Conservation (phyloP, 2,113 vertebrate genomes). For the Microcebus murinus region DNA sequence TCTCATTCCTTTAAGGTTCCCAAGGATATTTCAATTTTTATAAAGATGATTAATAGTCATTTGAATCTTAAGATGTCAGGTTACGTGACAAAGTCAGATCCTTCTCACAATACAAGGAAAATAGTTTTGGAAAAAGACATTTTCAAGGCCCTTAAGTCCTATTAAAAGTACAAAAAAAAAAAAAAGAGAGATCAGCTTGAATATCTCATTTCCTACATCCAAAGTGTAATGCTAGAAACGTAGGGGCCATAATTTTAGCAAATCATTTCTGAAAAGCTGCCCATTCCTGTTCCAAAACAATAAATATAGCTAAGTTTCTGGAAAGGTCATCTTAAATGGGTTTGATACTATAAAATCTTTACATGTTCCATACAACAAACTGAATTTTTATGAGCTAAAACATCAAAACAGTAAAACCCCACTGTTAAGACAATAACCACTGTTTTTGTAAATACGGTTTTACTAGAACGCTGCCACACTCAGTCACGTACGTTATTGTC, state of each 20-base stretch:
- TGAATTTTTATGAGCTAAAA: background rate
- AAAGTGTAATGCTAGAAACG: background rate
- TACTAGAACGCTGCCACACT: background rate
- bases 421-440: background rate
- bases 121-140: background rate
- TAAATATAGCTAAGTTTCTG: conserved; percentile 29
- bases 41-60: background rate
- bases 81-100: background rate
- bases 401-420: background rate
- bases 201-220: background rate
- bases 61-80: background rate
- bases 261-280: conserved; percentile 18
- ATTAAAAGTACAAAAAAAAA: background rate
- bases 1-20: conserved; percentile 31
- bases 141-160: background rate
- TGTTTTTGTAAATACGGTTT: background rate
- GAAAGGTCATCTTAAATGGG: conserved; percentile 31
- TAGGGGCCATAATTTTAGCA: background rate
- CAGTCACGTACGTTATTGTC: background rate
- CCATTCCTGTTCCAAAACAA: conserved; percentile 22
- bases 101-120: background rate
- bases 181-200: background rate
- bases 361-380: background rate
- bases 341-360: conserved; percentile 25
- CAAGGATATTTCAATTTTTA: conserved; percentile 39